phyloP scores from a whole-genome alignment of 1,140 invertebrate species.

The Acyrthosiphon pisum region DNA sequence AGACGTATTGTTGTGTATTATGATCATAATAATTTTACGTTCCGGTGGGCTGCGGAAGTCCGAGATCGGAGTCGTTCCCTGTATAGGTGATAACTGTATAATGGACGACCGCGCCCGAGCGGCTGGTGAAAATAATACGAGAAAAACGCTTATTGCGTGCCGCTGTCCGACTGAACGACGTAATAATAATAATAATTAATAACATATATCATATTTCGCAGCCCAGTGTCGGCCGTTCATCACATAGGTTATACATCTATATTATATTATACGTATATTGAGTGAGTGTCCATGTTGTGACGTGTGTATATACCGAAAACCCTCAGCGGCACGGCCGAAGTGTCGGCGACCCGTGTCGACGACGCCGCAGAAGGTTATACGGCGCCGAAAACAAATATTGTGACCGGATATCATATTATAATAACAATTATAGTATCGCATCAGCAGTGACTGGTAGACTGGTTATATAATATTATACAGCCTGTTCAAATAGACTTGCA shows the following conservation, averaged over 20 bases:
- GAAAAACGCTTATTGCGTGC: background rate
- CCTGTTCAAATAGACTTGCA: background rate
- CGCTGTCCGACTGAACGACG: background rate
- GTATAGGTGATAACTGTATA: too few relatives aligned
- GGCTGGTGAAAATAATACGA: background rate
- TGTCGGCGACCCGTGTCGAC: background rate
- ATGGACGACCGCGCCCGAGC: too few relatives aligned
- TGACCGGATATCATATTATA: background rate
- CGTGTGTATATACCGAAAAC: background rate
- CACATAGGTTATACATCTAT: background rate
- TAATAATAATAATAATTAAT: conserved; percentile 1
- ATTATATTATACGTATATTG: background rate
- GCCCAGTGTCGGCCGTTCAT: background rate
- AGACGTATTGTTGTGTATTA: background rate
- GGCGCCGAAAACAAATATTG: background rate
- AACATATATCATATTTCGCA: background rate
- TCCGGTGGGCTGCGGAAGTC: background rate
- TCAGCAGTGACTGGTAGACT: background rate
- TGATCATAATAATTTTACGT: background rate
- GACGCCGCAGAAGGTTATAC: background rate
- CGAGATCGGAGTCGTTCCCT: too few relatives aligned
- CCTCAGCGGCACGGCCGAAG: background rate
- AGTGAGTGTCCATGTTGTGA: background rate
- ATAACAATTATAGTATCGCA: background rate
- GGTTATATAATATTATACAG: background rate